Percentiles rank a stretch among this genome's conserved stretches.
Conservation (phyloP, 2,113 vertebrate species). For the Morone chrysops region DNA sequence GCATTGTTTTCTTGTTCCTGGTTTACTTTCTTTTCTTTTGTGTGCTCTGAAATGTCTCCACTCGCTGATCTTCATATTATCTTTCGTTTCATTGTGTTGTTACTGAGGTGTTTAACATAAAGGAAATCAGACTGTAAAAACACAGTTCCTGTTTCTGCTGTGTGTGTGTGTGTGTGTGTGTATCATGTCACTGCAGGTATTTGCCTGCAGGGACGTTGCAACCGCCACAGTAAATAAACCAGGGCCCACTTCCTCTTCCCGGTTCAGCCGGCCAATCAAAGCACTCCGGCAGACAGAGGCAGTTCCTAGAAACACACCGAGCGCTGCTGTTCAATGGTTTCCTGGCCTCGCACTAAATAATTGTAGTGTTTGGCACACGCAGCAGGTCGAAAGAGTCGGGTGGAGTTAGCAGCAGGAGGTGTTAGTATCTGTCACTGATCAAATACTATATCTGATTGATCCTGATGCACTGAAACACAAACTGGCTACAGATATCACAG, state of each 20-base stretch:
- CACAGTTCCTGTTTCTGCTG: conserved; percentile 8
- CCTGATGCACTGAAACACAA: neutral
- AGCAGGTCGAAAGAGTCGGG: neutral
- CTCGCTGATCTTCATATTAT: neutral
- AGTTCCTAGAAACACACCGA: conserved; percentile 70
- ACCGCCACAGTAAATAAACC: conserved; percentile 39
- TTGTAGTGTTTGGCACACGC: accelerated
- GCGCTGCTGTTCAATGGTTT: conserved; percentile 35
- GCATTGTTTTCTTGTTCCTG: neutral
- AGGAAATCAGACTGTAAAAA: conserved; percentile 40
- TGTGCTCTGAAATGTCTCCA: neutral
- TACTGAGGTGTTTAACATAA: neutral
- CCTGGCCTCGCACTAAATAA: conserved; percentile 17
- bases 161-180: conserved; percentile 1
- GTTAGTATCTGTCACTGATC: neutral
- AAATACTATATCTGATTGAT: neutral
- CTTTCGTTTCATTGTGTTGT: neutral
- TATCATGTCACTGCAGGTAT: conserved; percentile 24
- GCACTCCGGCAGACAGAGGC: neutral
- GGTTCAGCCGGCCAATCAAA: conserved; percentile 20
- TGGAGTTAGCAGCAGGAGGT: neutral
- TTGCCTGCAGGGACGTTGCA: conserved; percentile 59
- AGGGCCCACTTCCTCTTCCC: conserved; percentile 71
- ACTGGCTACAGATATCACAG: no score
- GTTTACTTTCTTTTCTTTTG: neutral